Percentiles rank a stretch among this genome's conserved stretches.
Evolutionary conservation across 64 coral and sea anemone species (phyloP).

Genomic region (Platygyra sinensis): DNA sequence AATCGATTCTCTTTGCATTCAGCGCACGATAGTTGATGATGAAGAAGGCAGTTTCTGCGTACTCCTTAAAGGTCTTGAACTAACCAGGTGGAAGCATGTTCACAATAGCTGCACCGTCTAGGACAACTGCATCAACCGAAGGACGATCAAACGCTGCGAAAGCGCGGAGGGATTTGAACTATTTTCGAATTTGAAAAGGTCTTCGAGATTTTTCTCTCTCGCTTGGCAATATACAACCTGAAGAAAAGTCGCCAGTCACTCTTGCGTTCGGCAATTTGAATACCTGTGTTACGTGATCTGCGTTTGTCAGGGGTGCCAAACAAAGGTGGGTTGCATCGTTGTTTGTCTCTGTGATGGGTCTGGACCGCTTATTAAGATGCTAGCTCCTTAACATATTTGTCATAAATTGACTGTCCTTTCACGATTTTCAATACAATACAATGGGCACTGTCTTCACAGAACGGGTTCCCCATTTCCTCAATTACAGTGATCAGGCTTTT

Average conservation of each 20-base stretch:
- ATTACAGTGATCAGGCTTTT: not conserved
- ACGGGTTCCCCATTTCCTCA: no score
- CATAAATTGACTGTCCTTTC: constrained; percentile 26
- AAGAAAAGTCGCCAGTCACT: constrained; percentile 40
- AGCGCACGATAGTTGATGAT: no score
- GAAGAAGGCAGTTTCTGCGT: no score
- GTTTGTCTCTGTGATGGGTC: not conserved
- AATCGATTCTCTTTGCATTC: no score
- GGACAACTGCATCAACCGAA: constrained; percentile 29
- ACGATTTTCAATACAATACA: not conserved
- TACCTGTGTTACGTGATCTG: not conserved
- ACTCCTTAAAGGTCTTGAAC: constrained; percentile 56
- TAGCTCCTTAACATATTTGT: constrained; percentile 19
- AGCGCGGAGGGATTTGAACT: no score
- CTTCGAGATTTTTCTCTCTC: no score
- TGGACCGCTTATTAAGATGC: not conserved
- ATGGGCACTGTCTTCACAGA: not conserved
- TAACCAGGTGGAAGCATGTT: constrained; percentile 49
- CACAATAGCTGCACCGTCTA: constrained; percentile 48
- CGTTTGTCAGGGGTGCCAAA: no score
- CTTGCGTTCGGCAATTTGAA: not conserved
- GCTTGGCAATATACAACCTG: constrained; percentile 26
- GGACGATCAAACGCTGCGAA: not conserved
- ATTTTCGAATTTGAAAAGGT: no score
- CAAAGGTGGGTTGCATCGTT: no score